Conservation (phyloP, 2,113 vertebrate species). For the Emydura subglobosa region DNA sequence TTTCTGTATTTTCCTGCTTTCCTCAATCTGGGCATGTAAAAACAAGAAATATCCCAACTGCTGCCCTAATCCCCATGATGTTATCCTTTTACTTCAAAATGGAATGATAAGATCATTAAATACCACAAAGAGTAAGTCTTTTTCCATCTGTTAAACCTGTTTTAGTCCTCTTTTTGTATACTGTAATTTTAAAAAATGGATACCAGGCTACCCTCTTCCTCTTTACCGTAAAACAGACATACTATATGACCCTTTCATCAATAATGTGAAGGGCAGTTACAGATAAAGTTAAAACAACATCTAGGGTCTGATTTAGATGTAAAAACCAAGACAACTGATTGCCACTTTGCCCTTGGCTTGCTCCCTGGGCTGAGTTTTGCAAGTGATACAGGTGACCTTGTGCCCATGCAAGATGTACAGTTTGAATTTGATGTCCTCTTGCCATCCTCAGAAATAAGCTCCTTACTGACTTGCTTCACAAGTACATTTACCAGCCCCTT, state of each 20-base stretch:
- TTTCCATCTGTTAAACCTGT: neutral
- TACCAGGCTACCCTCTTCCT: neutral
- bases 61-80: neutral
- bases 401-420: neutral
- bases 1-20: neutral
- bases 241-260: neutral
- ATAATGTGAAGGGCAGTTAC: neutral
- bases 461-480: neutral
- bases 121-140: neutral
- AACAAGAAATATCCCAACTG: neutral
- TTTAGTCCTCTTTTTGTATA: neutral
- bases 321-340: neutral
- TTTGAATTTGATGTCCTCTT: neutral
- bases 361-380: neutral
- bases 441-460: slow-evolving; percentile 13
- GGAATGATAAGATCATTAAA: neutral
- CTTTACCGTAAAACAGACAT: neutral
- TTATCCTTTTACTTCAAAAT: neutral
- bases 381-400: neutral
- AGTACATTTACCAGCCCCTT: neutral
- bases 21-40: neutral
- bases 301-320: neutral
- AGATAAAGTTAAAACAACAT: neutral
- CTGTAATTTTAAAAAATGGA: neutral
- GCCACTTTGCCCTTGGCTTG: neutral